These are phyloP conservation scores for Epinotia ramella DNA, from an alignment of 2,888 invertebrate species.

Conservation along the genomic window DNA sequence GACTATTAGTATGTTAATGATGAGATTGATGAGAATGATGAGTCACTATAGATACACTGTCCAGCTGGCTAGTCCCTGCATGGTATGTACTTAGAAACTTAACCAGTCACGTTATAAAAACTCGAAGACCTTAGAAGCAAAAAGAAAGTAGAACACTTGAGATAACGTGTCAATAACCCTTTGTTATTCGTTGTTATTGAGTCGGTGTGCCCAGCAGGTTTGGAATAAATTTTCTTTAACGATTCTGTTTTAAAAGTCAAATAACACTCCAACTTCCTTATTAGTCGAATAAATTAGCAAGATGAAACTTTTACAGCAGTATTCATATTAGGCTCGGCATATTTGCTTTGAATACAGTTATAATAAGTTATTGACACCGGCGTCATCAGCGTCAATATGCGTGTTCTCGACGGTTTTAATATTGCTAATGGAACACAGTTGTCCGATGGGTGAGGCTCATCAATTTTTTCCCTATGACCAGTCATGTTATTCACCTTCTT, in stretches of 20 bases:
- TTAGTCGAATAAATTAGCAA: conserved; percentile 24
- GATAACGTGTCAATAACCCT: conserved; percentile 40
- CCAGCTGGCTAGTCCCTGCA: conserved; percentile 6
- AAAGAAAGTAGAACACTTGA: conserved; percentile 37
- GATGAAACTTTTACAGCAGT: neutral
- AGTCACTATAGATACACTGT: conserved; percentile 6
- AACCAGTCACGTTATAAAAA: conserved; percentile 20
- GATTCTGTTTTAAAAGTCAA: conserved; percentile 23
- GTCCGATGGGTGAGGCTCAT: conserved; percentile 5
- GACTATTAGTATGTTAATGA: neutral
- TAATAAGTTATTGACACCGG: conserved; percentile 22
- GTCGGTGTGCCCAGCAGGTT: neutral
- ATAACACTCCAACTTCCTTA: conserved; percentile 4
- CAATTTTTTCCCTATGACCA: neutral
- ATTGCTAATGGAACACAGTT: conserved; percentile 24
- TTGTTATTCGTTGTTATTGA: neutral
- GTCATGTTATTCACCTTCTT: neutral
- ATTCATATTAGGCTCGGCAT: neutral
- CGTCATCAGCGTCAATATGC: conserved; percentile 11
- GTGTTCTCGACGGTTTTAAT: conserved; percentile 21
- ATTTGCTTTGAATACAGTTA: conserved; percentile 12
- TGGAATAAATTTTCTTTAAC: conserved; percentile 5
- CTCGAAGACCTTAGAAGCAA: conserved; percentile 10
- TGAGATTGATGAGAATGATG: conserved; percentile 6
- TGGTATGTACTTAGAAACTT: conserved; percentile 21